Evolutionary conservation across 2,113 vertebrate species (phyloP), one percentile per base, ranked within the genome.

Genomic region (Solea senegalensis): DNA sequence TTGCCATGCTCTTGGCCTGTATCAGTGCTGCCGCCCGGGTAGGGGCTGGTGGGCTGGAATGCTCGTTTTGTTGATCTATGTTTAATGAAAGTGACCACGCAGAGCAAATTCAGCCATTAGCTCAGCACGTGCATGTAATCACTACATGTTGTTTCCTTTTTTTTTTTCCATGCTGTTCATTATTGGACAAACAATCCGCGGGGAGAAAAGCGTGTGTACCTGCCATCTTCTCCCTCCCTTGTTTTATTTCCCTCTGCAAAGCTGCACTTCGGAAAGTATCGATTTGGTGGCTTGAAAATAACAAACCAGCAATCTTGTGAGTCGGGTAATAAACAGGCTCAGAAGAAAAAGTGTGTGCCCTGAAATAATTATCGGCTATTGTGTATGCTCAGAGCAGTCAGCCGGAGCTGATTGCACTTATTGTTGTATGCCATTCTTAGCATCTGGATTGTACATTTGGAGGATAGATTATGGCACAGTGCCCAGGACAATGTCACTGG

Each of bases 241-340:
- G 60, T 79, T 90, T 86, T 86, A 88, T 84, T 83, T 83, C 62
- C 68, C 60, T 81, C 53, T 83, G 81, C 85, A 74, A 68, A 65
- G 61, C 74, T 83, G 76, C 78, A 83, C 72, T 78, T 85, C 69
- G 76, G 74, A 80, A 85, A 86, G 78, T 85, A 92, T 93, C 76
- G 88, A 93, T 92, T 86, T 15, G 64, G 65, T 83, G 61, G 65
- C 86, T 88, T 75, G 83, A 75, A 92, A 90, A 90, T 83, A 92
- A 90, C 85, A 90, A 88, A 90, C 82, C 54, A n/a, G 76, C 78
- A 71, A 65, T 48, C 14, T 46, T 77, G 68, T 16, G 6, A 79
- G 74, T 46, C 59, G 52, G 67, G 60, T 76, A 91, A 86, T 78
- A 81, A 92, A 88, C 63, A 82, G 78, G 69, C 78, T 55, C 50